Evolutionary conservation across 2,888 invertebrate genomes (phyloP).

Genomic region (Deilephila elpenor): DNA sequence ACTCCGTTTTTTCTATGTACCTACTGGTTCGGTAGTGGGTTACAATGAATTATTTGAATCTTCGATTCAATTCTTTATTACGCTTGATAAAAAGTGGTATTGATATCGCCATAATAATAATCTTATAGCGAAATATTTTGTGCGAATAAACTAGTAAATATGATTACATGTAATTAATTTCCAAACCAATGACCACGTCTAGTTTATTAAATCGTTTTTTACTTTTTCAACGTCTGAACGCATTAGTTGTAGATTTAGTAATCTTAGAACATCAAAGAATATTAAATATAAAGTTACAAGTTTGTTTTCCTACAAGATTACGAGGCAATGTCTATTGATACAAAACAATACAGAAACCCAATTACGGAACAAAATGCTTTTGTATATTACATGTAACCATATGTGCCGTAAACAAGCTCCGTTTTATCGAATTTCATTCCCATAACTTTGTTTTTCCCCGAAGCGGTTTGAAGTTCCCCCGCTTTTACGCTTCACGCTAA

Average conservation of each 20-base stretch:
- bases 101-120: too few species aligned
- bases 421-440: constrained; percentile 20
- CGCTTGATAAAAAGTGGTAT: too few species aligned
- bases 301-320: background rate
- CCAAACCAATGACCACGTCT: constrained; percentile 6
- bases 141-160: background rate
- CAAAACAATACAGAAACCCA: background rate
- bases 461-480: constrained; percentile 2
- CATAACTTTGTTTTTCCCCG: constrained; percentile 24
- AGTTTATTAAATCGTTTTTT: background rate
- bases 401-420: constrained; percentile 1
- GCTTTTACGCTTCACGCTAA: constrained; percentile 18
- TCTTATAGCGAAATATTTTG: background rate
- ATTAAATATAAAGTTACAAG: background rate
- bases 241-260: background rate
- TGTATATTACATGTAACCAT: constrained; percentile 2
- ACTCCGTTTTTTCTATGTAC: background rate
- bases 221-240: background rate
- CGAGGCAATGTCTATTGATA: background rate
- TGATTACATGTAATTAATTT: background rate
- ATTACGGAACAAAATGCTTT: background rate
- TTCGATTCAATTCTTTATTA: too few species aligned
- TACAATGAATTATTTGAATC: too few species aligned
- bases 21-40: too few species aligned
- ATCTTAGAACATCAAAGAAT: background rate